These are phyloP conservation scores for Zeus faber DNA, from an alignment of 2,113 vertebrate genomes.

Conservation along the genomic window DNA sequence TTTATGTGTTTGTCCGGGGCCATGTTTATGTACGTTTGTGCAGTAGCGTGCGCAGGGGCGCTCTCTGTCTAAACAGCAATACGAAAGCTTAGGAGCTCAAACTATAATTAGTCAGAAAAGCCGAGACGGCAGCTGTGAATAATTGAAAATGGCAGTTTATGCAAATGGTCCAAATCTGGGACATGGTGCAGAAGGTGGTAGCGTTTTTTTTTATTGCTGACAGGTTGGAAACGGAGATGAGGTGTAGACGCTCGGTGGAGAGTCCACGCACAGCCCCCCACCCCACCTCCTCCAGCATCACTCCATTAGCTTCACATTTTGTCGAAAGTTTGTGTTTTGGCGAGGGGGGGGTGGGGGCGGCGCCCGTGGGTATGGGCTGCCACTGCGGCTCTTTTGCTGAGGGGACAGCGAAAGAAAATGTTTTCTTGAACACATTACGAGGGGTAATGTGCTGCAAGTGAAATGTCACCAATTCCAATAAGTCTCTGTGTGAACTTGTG, in stretches of 20 bases:
- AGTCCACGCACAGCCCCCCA: conserved; percentile 19
- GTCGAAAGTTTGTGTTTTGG: too few relatives aligned
- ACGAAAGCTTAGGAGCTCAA: conserved; percentile 46
- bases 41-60: conserved; percentile 6
- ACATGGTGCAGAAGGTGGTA: conserved; percentile 62
- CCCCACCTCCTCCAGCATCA: conserved; percentile 27
- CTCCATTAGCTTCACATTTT: conserved; percentile 54
- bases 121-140: conserved; percentile 67
- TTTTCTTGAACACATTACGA: too few relatives aligned
- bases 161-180: conserved; percentile 68
- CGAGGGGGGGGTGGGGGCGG: too few relatives aligned
- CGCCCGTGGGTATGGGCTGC: conserved; percentile 1
- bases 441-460: not conserved
- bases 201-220: conserved; percentile 60
- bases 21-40: not conserved
- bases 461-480: not conserved
- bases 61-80: conserved; percentile 32
- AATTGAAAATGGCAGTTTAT: conserved; percentile 71
- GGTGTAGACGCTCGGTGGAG: conserved; percentile 33
- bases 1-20: not conserved
- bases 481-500: too few relatives aligned
- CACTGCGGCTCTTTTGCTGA: too few relatives aligned
- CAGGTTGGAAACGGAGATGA: conserved; percentile 46
- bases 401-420: too few relatives aligned
- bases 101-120: conserved; percentile 71